These are phyloP conservation scores for Rhaphigaster nebulosa DNA, from an alignment of 2,888 invertebrate genomes.

Conservation along the genomic window DNA sequence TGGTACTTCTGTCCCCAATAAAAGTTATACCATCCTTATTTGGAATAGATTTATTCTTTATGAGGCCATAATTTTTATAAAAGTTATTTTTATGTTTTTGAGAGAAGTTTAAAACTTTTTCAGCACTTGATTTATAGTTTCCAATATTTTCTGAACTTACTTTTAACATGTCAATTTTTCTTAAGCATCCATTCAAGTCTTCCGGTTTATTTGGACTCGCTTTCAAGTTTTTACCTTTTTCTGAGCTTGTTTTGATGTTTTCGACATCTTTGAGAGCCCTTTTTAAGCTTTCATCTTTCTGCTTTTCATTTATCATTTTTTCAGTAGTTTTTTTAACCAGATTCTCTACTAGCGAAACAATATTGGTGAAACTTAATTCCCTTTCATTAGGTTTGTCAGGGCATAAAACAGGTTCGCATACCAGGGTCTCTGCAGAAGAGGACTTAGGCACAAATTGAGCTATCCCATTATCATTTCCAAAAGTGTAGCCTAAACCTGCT, in stretches of 20 bases:
- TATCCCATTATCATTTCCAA: neutral
- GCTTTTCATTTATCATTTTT: conserved; percentile 27
- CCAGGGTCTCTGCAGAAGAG: neutral
- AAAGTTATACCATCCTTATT: neutral
- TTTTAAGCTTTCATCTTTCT: neutral
- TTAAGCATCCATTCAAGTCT: neutral
- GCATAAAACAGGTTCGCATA: conserved; percentile 7
- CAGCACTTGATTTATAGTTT: neutral
- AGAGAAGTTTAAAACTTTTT: neutral
- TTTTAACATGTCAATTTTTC: neutral
- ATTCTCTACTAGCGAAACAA: conserved; percentile 16
- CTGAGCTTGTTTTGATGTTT: neutral
- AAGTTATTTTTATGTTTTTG: neutral
- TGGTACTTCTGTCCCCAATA: neutral
- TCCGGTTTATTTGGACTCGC: neutral
- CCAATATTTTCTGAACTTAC: neutral
- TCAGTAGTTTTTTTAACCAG: conserved; percentile 41
- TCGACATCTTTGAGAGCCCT: neutral
- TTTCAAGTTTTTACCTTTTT: neutral
- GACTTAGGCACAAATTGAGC: neutral
- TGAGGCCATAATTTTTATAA: neutral
- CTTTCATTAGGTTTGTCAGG: conserved; percentile 6
- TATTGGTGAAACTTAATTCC: neutral
- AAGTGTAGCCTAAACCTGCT: neutral
- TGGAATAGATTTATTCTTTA: neutral